A percentile compares a stretch with the other conserved stretches of the same genome.
Conservation (phyloP, 2,888 invertebrate species). For the Ophion ellenae region DNA sequence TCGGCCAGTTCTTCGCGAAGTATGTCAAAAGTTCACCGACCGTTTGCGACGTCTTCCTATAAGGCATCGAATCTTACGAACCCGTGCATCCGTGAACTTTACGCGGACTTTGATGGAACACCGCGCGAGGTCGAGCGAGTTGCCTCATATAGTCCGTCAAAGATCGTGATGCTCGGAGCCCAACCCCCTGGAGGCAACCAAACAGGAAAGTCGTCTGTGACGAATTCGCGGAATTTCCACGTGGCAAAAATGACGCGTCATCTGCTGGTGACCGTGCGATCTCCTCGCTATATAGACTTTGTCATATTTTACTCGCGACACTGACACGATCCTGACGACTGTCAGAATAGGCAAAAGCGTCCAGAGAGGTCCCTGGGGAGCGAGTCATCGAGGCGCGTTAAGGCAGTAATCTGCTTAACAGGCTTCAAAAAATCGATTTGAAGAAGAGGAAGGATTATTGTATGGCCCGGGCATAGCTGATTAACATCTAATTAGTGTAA, state of each 20-base stretch:
- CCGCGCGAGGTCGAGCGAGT: constrained; percentile 35
- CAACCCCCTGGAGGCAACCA: constrained; percentile 8
- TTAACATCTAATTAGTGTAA: no score
- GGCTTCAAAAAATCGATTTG: no score
- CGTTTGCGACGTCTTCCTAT: constrained; percentile 16
- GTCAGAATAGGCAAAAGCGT: not conserved
- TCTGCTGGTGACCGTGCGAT: constrained; percentile 24
- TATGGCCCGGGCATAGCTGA: no score
- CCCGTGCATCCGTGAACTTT: constrained; percentile 42
- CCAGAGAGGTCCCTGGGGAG: not conserved
- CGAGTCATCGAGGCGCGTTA: constrained; percentile 9
- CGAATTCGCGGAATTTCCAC: constrained; percentile 50
- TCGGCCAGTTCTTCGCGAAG: constrained; percentile 38
- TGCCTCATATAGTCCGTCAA: constrained; percentile 38
- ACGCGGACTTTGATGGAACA: constrained; percentile 27
- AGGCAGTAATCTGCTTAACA: no score
- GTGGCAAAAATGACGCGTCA: constrained; percentile 49
- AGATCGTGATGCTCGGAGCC: constrained; percentile 26
- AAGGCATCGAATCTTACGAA: constrained; percentile 15
- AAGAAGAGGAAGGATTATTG: no score
- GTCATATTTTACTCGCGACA: constrained; percentile 24
- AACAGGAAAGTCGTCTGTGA: constrained; percentile 11
- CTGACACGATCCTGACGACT: constrained; percentile 19
- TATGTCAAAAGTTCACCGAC: constrained; percentile 68
- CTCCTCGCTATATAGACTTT: not conserved